These are phyloP conservation scores for Diachasma alloeum DNA, from an alignment of 1,140 invertebrate species.

Conservation along the genomic window DNA sequence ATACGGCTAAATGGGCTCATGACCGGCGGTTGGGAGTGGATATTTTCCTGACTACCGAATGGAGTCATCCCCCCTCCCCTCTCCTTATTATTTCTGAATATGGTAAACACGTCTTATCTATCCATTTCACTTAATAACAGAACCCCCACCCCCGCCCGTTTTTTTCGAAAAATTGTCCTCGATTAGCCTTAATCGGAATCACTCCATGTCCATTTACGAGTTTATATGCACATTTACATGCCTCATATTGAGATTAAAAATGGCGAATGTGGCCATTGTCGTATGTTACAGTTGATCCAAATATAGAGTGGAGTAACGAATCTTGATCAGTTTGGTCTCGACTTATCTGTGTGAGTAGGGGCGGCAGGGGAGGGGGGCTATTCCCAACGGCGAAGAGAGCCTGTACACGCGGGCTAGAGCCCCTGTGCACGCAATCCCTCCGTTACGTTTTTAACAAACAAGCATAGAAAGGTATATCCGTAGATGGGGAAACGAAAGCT, in stretches of 20 bases:
- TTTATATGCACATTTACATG: constrained; percentile 21
- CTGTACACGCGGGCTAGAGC: neutral
- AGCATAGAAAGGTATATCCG: neutral
- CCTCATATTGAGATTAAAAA: constrained; percentile 3
- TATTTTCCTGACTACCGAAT: no score
- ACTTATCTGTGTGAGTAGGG: neutral
- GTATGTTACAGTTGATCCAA: constrained; percentile 36
- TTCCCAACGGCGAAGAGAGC: neutral
- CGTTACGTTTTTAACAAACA: neutral
- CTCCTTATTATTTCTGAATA: neutral
- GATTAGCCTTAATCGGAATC: constrained; percentile 38
- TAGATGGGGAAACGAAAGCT: neutral
- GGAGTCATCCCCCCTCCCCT: neutral
- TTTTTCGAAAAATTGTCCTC: constrained; percentile 26
- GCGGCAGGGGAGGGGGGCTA: neutral
- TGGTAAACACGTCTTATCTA: neutral
- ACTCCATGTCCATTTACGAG: constrained; percentile 4
- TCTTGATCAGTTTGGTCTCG: constrained; percentile 36
- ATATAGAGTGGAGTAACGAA: constrained; percentile 46
- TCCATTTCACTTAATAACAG: neutral
- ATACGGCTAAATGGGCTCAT: no score
- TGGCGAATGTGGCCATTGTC: constrained; percentile 29
- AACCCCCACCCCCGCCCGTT: neutral
- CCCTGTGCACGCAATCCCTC: neutral
- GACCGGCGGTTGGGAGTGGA: no score